phyloP scores from a whole-genome alignment of 2,888 invertebrate genomes.

The Cacoxenus indagator region DNA sequence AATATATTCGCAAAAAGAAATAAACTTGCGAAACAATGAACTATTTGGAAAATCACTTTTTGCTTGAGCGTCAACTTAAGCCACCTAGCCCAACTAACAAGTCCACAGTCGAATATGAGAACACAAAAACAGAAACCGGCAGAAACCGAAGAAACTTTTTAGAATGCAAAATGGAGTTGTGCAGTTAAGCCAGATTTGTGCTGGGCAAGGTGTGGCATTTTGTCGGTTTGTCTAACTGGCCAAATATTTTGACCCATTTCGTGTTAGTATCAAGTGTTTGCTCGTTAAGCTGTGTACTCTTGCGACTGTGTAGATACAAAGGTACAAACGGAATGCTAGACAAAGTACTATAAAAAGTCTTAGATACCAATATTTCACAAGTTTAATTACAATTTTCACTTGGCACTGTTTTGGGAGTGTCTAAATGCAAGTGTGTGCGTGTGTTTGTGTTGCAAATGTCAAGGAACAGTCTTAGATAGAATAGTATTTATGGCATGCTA shows the following conservation, averaged over 20 bases:
- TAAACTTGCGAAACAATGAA: too few relatives aligned
- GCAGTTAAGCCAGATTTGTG: background rate
- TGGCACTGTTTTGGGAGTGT: too few relatives aligned
- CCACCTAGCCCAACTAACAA: too few relatives aligned
- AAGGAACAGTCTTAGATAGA: background rate
- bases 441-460: conserved; percentile 3
- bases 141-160: too few relatives aligned
- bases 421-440: background rate
- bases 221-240: background rate
- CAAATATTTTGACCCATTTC: conserved; percentile 7
- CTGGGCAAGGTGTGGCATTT: background rate
- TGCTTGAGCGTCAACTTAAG: too few relatives aligned
- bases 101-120: too few relatives aligned
- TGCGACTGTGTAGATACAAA: background rate
- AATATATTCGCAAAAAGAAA: too few relatives aligned
- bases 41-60: too few relatives aligned
- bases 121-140: too few relatives aligned
- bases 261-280: conserved; percentile 5
- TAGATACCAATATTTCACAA: background rate
- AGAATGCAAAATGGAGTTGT: background rate
- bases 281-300: background rate
- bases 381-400: conserved; percentile 2
- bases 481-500: background rate
- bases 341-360: background rate
- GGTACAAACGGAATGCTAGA: background rate